These are phyloP conservation scores for Hoplostethus atlanticus DNA, from an alignment of 2,797 vertebrate species.

Conservation along the genomic window DNA sequence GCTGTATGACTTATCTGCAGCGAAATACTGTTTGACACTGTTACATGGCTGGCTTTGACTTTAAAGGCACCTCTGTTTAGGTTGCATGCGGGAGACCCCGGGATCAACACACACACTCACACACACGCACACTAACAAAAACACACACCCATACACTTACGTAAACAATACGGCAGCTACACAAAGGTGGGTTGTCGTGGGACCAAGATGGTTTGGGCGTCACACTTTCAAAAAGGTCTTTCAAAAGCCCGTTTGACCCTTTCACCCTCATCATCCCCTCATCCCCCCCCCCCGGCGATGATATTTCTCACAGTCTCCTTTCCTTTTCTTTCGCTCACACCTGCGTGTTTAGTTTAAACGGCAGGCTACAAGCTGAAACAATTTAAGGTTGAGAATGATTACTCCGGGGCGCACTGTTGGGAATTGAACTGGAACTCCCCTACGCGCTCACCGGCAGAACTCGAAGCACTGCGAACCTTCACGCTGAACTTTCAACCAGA, in stretches of 20 bases:
- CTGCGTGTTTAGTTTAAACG: conserved; percentile 39
- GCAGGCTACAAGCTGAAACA: conserved; percentile 48
- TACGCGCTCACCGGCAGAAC: conserved; percentile 11
- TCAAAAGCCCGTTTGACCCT: conserved; percentile 68
- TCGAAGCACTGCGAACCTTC: not conserved
- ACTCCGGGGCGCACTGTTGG: conserved; percentile 12
- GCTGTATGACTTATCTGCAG: not conserved
- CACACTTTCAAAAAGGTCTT: conserved; percentile 70
- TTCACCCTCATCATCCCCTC: conserved; percentile 51
- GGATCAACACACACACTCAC: conserved; percentile 24
- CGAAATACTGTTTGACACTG: conserved; percentile 20
- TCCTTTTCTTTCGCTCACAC: conserved; percentile 11
- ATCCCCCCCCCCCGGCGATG: not conserved
- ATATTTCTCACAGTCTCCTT: conserved; percentile 32
- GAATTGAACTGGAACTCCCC: conserved; percentile 31
- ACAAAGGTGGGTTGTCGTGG: conserved; percentile 66
- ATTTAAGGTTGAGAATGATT: conserved; percentile 51
- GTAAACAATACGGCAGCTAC: conserved; percentile 59
- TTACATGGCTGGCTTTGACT: conserved; percentile 22
- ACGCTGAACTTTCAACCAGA: not conserved
- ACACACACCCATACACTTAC: conserved; percentile 46
- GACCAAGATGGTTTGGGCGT: conserved; percentile 61
- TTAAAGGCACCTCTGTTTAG: conserved; percentile 52
- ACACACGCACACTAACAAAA: conserved; percentile 52
- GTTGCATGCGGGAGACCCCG: not conserved